Base-by-base conservation (phyloP, 30 jellyfish, hydroid and myxozoan genomes). In the Aurelia coerulea region DNA sequence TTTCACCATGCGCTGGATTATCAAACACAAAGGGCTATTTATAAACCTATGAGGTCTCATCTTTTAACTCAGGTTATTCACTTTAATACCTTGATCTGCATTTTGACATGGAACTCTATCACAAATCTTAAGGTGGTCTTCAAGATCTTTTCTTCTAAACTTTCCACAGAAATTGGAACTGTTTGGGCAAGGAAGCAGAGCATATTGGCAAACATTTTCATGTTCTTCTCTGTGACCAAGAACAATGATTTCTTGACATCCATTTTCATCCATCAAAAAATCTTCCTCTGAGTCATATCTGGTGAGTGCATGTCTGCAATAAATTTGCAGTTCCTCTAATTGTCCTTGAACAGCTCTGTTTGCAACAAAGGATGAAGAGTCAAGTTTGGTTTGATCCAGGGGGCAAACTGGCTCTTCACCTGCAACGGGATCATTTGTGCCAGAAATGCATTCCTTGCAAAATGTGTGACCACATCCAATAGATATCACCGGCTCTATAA, bases 391-490 rank as follows among this genome's bases (percentile, higher is more conserved):
- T 23, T 82, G 80, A 72, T 92, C 98, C 49, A 84, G 29, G 2
- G 98, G 98, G 59, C 98, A 92, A 53, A 34, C 33, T 19, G 32
- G 10, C 33, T 60, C 59, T 14, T 18, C 64, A 6, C 79, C 83
- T 13, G 81, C 23, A 49, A 39, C 79, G 13, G 49, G 10, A 60
- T 51, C 59, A 37, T 60, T 74, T 13, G 51, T 79, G 1, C 79
- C 73, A 11, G 56, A 74, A 23, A 76, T 49, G 56, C 98, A 92
- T 16, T 51, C 72, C 62, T 73, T 39, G 65, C 98, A 92, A 58
- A 92, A 92, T 41, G 98, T 87, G 71, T 92, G 98, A 2, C 98
- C 98, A 82, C 98, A 92, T 19, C 87, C 68, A 8, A 91, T 92
- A 7, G 98, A 92, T 17, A 92, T 92, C 13, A 88, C 97, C 10